phyloP scores from a whole-genome alignment of 2,113 vertebrate genomes.

The Saguinus imperator region DNA sequence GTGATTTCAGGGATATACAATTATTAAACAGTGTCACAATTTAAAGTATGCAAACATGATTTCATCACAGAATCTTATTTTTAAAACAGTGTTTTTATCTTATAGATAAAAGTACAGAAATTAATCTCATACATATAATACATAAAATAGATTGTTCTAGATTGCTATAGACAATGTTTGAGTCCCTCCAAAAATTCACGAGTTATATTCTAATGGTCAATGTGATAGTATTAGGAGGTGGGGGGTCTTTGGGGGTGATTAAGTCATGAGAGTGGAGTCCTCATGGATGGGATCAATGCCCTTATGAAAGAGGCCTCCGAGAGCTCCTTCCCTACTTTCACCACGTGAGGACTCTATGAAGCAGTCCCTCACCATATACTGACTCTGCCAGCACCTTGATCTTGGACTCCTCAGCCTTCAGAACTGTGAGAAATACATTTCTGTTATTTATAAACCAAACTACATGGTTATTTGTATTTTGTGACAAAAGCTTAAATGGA shows the following conservation, averaged over 20 bases:
- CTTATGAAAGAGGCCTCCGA: not conserved
- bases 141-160: not conserved
- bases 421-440: not conserved
- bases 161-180: not conserved
- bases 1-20: not conserved
- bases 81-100: not conserved
- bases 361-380: not conserved
- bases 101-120: slow-evolving; percentile 28
- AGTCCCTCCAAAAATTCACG: not conserved
- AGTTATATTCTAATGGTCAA: not conserved
- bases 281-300: not conserved
- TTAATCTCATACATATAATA: not conserved
- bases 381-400: not conserved
- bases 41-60: slow-evolving; percentile 21
- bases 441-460: not conserved
- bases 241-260: accelerated
- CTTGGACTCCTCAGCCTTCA: not conserved
- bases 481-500: not conserved
- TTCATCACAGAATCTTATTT: slow-evolving; percentile 38
- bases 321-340: not conserved
- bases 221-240: not conserved
- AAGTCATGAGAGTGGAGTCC: not conserved
- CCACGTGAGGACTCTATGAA: not conserved
- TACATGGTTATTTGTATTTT: not conserved
- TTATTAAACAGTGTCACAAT: not conserved